Conservation (phyloP, 1,140 invertebrate species). For the Zaprionus kolodkinae region DNA sequence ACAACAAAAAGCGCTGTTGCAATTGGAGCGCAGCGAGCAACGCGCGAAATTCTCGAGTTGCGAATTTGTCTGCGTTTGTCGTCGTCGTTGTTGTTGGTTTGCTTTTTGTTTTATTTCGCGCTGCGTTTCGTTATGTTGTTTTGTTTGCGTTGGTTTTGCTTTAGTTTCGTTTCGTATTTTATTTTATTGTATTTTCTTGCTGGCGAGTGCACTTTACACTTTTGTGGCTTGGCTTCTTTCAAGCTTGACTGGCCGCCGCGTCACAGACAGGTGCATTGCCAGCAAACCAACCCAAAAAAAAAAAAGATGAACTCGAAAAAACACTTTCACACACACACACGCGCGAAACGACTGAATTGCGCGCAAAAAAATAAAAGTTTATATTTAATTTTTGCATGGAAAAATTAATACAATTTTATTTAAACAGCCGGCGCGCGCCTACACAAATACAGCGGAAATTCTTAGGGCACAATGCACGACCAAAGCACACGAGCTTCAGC, state of each 20-base stretch:
- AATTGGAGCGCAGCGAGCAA: slow-evolving; percentile 49
- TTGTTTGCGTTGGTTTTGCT: slow-evolving; percentile 27
- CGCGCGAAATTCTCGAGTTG: slow-evolving; percentile 62
- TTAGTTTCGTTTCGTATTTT: slow-evolving; percentile 19
- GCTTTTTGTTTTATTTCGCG: slow-evolving; percentile 25
- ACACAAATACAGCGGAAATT: neutral
- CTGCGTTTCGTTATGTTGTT: slow-evolving; percentile 3
- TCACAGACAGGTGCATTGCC: slow-evolving; percentile 56
- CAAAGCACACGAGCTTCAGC: slow-evolving; percentile 33
- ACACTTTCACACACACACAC: slow-evolving; percentile 12
- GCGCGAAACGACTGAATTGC: neutral
- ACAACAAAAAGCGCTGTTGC: slow-evolving; percentile 39
- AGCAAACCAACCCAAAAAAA: slow-evolving; percentile 22
- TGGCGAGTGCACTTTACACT: slow-evolving; percentile 74
- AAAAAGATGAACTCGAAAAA: neutral
- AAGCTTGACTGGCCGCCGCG: slow-evolving; percentile 46
- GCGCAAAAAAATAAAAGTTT: slow-evolving; percentile 17
- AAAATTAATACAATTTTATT: slow-evolving; percentile 32
- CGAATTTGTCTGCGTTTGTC: slow-evolving; percentile 30
- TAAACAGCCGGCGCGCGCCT: slow-evolving; percentile 50
- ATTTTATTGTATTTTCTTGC: slow-evolving; percentile 9
- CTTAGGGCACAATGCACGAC: neutral
- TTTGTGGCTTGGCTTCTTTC: slow-evolving; percentile 69
- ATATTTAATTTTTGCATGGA: slow-evolving; percentile 13
- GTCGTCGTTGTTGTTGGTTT: slow-evolving; percentile 14